Conservation (phyloP, 2,797 vertebrate species). For the Carduelis carduelis region DNA sequence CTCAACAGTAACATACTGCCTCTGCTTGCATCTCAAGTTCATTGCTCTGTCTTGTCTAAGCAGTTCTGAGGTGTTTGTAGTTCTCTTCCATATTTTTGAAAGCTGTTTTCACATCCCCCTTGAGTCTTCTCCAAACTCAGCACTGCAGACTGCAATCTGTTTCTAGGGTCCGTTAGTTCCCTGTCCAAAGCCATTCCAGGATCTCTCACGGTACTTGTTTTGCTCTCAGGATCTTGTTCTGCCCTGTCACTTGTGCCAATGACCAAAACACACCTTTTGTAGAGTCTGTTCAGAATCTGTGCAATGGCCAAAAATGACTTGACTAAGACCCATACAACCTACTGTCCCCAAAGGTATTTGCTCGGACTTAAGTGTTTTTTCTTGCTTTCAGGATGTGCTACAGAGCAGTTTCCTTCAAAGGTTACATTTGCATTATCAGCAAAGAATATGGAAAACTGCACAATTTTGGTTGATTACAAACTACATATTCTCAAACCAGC, state of each 20-base stretch:
- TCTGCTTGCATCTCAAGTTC: neutral
- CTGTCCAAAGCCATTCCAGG: neutral
- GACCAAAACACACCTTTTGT: neutral
- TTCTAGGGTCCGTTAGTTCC: neutral
- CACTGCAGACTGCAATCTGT: neutral
- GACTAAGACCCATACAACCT: neutral
- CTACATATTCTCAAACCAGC: constrained; percentile 61
- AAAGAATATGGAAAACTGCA: constrained; percentile 77
- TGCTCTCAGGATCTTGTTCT: neutral
- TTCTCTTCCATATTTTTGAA: neutral
- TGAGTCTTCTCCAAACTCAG: neutral
- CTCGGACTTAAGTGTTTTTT: constrained; percentile 10
- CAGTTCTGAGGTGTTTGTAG: neutral
- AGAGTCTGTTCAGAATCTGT: neutral
- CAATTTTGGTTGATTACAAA: constrained; percentile 80
- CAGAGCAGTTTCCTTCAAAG: constrained; percentile 69
- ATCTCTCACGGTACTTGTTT: neutral
- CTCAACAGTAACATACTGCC: neutral
- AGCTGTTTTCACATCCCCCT: neutral
- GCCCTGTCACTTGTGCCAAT: neutral
- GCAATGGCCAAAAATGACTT: neutral
- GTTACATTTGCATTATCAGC: constrained; percentile 77
- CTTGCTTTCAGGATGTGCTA: constrained; percentile 58
- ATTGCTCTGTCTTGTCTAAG: neutral
- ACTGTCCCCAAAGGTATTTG: neutral